Evolutionary conservation across 2,113 vertebrate genomes (phyloP), one percentile per base, ranked within the genome.

Genomic region (Tonatia bakeri): DNA sequence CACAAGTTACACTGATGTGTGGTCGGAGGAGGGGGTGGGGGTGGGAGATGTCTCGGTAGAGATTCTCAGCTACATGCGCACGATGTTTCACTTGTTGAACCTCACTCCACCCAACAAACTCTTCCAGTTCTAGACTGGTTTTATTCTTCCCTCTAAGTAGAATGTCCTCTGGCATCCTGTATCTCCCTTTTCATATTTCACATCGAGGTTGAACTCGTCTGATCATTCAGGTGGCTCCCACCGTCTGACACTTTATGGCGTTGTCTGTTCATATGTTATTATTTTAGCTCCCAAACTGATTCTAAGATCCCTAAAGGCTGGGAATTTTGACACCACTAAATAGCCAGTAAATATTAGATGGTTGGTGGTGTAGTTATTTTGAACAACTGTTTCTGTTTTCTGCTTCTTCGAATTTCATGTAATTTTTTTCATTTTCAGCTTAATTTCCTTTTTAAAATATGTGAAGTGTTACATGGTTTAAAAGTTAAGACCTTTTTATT

Each of bases 391-490:
- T 87, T 54, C 38, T 86, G 3, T 52, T 45, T 86, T 47, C 14
- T 50, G 47, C 22, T 52, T 82, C 45, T 88, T 94, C 77, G 43
- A 79, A 16, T 40, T 84, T 17, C 7, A 36, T 73, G 65, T 47
- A 72, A 77, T 82, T 72, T 82, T 79, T 82, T 77, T n/a, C 36
- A 92, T 67, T 81, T 92, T 76, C 31, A 47, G 1, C 81, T 43
- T 82, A 40, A 70, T 56, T 87, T 85, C 59, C 59, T 65, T 94
- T 77, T 83, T 20, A 73, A 93, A 93, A 80, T 90, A 72, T 52
- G 28, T 92, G 72, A 83, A 75, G 61, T 38, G 31, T 86, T 76
- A 43, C 26, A 67, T 85, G 7, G 17, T 87, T 75, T 67, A 86
- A 56, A 69, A 75, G 38, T 73, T 79, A 86, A 75, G 65, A 19